These are phyloP conservation scores for Philantomba maxwellii DNA, from an alignment of 2,113 vertebrate species.

Conservation along the genomic window DNA sequence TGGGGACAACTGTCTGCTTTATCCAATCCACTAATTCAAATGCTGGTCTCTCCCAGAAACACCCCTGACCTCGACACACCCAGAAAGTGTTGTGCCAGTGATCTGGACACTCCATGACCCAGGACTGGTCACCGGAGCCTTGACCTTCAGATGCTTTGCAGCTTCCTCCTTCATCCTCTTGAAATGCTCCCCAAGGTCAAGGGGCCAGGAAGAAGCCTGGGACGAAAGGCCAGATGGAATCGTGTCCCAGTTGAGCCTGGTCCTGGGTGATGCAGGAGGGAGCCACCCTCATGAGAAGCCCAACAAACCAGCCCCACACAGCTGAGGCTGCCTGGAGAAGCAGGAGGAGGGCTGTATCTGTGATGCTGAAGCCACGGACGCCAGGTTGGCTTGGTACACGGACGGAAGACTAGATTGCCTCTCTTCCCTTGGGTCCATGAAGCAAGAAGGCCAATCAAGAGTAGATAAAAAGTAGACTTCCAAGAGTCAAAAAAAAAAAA, in stretches of 20 bases:
- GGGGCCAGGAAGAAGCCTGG: not conserved
- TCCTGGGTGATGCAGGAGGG: accelerated
- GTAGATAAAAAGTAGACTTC: not conserved
- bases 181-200: not conserved
- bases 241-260: accelerated
- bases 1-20: accelerated
- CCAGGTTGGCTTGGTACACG: accelerated
- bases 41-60: not conserved
- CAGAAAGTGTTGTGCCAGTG: not conserved
- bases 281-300: accelerated
- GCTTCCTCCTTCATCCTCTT: not conserved
- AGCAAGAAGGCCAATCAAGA: no score
- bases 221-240: accelerated
- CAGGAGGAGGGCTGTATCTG: accelerated
- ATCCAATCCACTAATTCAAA: not conserved
- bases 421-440: accelerated
- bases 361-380: accelerated
- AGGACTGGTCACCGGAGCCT: no score
- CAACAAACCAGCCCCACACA: not conserved
- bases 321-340: not conserved
- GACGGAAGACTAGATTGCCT: accelerated
- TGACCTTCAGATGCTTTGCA: not conserved
- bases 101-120: not conserved
- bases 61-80: not conserved
- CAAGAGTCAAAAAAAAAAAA: not conserved